A percentile compares a stretch with the other conserved stretches of the same genome.
Evolutionary conservation across 1,140 invertebrate genomes (phyloP).

Genomic region (Leptinotarsa lineolata): DNA sequence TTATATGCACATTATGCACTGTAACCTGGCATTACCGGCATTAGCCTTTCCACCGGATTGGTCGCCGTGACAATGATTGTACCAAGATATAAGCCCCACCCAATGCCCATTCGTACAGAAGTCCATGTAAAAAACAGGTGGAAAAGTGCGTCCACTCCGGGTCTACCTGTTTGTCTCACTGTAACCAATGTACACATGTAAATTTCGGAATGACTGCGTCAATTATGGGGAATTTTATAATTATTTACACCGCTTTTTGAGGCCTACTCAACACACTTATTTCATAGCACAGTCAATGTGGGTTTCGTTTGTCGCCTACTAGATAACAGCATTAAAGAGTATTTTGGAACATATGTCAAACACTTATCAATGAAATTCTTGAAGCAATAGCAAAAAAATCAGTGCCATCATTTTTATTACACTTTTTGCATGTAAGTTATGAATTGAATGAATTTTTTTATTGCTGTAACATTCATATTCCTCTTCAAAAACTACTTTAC

Average conservation of each 20-base stretch:
- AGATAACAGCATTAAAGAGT: too few species aligned
- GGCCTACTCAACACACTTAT: neutral
- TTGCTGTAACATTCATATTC: too few species aligned
- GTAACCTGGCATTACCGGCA: conserved; percentile 47
- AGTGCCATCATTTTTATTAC: too few species aligned
- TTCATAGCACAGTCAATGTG: too few species aligned
- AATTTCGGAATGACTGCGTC: conserved; percentile 40
- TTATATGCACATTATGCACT: conserved; percentile 44
- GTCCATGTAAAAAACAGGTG: conserved; percentile 36
- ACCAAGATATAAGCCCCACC: conserved; percentile 44
- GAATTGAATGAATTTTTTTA: too few species aligned
- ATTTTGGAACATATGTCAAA: too few species aligned
- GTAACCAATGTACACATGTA: conserved; percentile 44
- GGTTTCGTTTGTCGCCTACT: neutral
- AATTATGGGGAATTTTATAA: conserved; percentile 43
- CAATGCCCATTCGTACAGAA: conserved; percentile 38
- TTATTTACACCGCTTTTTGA: conserved; percentile 33
- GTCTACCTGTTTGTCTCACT: conserved; percentile 27
- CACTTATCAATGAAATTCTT: too few species aligned
- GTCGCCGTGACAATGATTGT: conserved; percentile 44
- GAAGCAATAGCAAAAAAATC: too few species aligned
- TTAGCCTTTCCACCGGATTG: conserved; percentile 40
- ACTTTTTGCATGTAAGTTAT: too few species aligned
- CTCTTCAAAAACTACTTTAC: too few species aligned
- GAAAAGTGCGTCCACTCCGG: neutral